Conservation (phyloP, 2,888 invertebrate species). For the Agriopis aurantiaria region DNA sequence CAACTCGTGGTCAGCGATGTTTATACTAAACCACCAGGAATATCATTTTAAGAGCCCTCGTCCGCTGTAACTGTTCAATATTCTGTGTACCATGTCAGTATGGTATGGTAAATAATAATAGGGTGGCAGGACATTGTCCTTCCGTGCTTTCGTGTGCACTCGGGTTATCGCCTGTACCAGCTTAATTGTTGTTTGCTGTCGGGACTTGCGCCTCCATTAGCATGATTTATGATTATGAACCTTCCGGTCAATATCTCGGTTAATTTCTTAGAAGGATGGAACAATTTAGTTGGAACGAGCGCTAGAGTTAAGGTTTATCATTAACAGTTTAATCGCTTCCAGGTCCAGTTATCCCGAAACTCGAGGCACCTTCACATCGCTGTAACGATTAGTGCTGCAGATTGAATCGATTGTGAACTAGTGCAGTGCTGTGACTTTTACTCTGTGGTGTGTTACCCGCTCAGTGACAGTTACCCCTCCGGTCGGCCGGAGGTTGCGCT, state of each 20-base stretch:
- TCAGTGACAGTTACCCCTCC: conserved; percentile 61
- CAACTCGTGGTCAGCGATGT: conserved; percentile 65
- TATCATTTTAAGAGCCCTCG: conserved; percentile 58
- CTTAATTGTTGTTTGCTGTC: conserved; percentile 44
- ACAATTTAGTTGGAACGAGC: conserved; percentile 51
- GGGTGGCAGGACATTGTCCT: conserved; percentile 75
- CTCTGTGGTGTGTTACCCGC: conserved; percentile 10
- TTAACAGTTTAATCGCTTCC: conserved; percentile 65
- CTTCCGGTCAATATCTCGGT: conserved; percentile 50
- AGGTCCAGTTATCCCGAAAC: conserved; percentile 53
- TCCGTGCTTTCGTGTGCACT: conserved; percentile 56
- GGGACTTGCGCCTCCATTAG: conserved; percentile 33
- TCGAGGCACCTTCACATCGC: not conserved
- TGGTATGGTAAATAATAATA: conserved; percentile 53
- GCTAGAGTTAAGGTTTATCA: conserved; percentile 54
- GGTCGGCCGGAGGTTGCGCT: conserved; percentile 67
- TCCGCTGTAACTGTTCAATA: conserved; percentile 14
- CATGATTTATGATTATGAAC: conserved; percentile 41
- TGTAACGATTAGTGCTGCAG: not conserved
- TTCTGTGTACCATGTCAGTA: conserved; percentile 53
- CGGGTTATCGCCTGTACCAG: conserved; percentile 37
- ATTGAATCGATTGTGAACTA: conserved; percentile 8
- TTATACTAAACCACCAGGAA: conserved; percentile 60
- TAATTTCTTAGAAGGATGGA: conserved; percentile 34
- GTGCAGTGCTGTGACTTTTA: conserved; percentile 17